Evolutionary conservation across 1,140 invertebrate species (phyloP), one percentile per base, ranked within the genome.

Genomic region (Pomacea maculata): DNA sequence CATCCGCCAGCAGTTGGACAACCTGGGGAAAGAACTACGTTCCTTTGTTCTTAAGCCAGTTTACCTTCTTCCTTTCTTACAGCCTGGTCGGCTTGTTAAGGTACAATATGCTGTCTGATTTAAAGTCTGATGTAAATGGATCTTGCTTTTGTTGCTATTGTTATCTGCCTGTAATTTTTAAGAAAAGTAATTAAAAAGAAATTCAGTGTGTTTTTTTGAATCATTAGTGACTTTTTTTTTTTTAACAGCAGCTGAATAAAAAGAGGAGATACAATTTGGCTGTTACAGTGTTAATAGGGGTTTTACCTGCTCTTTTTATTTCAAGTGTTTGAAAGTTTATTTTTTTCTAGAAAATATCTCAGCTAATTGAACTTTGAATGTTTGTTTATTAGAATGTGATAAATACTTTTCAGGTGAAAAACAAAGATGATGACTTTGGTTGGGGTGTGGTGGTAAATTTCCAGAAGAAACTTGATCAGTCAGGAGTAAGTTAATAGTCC

Each of bases 371-470:
- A 4, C 15, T 8, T 79, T 81, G n/a, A 11, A 76, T 83, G 45
- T 79, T 61, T 61, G 57, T 61, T 6, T 1, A 11, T 61, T 14
- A 14, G 11, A 61, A 61, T 61, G 57, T 17, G 57, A 14, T 17
- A 61, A 61, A 61, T 73, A 75, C 79, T 77, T 85, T 85, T 76
- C 83, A 97, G 95, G 94, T 98, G 5, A 96, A 97, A 92, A 95
- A 95, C 86, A 95, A 95, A 75, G 94, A 95, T 0, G 92, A 96
- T 80, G 95, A 97, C 89, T 99, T 97, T 91, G 98, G 97, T 84
- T 99, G 98, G 98, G 97, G 97, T 63, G 96, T 97, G 52, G 94
- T 99, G 70, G 94, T 99, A 1, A 98, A 98, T 91, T 98, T 97
- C 87, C 95, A 96, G 86, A 93, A 93, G 82, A 97, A 96, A 85